These are phyloP conservation scores for Papilio polyxenes DNA, from an alignment of 1,140 invertebrate genomes.

Conservation along the genomic window DNA sequence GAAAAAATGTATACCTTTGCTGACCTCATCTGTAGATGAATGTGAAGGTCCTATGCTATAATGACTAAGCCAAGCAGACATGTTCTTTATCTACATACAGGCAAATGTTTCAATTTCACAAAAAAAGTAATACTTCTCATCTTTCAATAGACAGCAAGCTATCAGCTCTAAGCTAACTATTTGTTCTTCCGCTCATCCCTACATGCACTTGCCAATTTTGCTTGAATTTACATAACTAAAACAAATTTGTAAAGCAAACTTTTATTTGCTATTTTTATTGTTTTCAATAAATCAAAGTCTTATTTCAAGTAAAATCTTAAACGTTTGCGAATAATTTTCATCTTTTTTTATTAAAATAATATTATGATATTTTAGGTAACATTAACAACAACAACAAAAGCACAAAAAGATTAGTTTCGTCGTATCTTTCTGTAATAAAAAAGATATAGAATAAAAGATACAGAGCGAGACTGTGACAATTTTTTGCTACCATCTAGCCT, in stretches of 20 bases:
- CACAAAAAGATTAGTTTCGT: too few relatives aligned
- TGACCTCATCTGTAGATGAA: conserved; percentile 36
- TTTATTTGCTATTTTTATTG: too few relatives aligned
- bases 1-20: conserved; percentile 27
- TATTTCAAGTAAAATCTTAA: too few relatives aligned
- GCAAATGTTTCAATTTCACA: not conserved
- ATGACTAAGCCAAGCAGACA: conserved; percentile 8
- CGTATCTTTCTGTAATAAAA: not conserved
- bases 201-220: too few relatives aligned
- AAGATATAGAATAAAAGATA: not conserved
- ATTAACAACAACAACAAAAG: not conserved
- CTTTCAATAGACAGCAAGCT: not conserved
- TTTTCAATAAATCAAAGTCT: too few relatives aligned
- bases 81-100: not conserved
- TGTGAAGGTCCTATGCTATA: conserved; percentile 34
- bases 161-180: not conserved
- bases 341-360: too few relatives aligned
- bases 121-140: not conserved
- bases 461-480: not conserved
- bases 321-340: too few relatives aligned
- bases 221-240: too few relatives aligned
- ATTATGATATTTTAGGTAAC: too few relatives aligned
- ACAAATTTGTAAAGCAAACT: too few relatives aligned
- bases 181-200: too few relatives aligned
- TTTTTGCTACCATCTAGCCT: not conserved